Evolutionary conservation across 2,113 vertebrate genomes (phyloP), one percentile per base, ranked within the genome.

Genomic region (Notothenia coriiceps): DNA sequence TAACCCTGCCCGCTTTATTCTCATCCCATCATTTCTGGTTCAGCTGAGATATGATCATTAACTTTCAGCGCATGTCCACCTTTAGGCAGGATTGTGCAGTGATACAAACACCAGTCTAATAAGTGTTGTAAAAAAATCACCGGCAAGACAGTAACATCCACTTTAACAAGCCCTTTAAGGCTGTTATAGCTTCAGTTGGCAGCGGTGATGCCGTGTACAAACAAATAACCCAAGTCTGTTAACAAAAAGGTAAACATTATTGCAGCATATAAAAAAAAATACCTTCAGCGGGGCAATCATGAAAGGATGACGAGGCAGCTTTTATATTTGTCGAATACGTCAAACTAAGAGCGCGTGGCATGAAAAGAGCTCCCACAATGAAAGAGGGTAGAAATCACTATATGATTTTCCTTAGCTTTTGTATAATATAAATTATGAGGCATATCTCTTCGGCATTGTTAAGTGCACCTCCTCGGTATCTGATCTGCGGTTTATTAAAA

Each of bases 401-500:
- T 82, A 60, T 63, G 82, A 84, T 83, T 83, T 40, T 79, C 82
- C 81, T 50, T 10, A 82, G 89, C 88, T 81, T 91, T 91, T 85
- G 86, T 85, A 80, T 70, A 61, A 59, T 80, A 86, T 83, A 87
- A 94, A 93, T 92, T 84, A 94, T 87, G 89, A 92, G 84, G 86
- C 89, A 84, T 92, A 91, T 89, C 89, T 86, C 86, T 74, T 50
- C 57, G 72, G 85, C 88, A 82, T 90, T 89, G 87, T 91, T 92
- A 91, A 88, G 88, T 83, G 84, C 89, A 69, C 87, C 83, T 85
- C 83, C 80, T 85, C 67, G 29, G 74, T 86, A 93, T 93, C 89
- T 91, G 88, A 93, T 92, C 91, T 84, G 82, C 83, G 81, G 89
- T 95, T 94, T 93, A 95, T 95, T 95, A 95, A 95, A 94, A 94